phyloP scores from a whole-genome alignment of 2,113 vertebrate species.

The Dendrocopos noguchii region DNA sequence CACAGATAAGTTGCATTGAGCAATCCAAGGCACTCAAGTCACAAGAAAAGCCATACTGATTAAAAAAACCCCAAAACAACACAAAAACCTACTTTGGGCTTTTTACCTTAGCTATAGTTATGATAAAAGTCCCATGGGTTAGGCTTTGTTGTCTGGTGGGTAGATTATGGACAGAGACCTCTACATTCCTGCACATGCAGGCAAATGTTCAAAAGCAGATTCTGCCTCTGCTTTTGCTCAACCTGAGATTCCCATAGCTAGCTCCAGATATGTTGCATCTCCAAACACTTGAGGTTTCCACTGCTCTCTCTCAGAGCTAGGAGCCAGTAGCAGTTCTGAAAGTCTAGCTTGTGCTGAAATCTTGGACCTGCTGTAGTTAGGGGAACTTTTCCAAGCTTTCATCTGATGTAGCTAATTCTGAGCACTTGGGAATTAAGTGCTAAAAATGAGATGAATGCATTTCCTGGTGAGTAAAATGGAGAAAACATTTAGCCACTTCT shows the following conservation, averaged over 20 bases:
- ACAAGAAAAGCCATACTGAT: conserved; percentile 4
- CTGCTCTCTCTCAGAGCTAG: background rate
- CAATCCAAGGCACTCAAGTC: conserved; percentile 19
- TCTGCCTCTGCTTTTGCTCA: background rate
- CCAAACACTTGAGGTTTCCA: background rate
- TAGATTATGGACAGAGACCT: background rate
- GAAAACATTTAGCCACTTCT: background rate
- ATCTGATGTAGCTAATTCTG: conserved; percentile 3
- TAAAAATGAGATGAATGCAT: conserved; percentile 7
- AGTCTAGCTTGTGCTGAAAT: background rate
- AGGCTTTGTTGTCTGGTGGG: background rate
- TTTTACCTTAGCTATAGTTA: background rate
- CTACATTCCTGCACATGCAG: background rate
- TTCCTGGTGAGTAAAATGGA: conserved; percentile 9
- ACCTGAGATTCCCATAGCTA: background rate
- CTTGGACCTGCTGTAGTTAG: background rate
- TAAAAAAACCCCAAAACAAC: no score
- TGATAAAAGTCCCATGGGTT: background rate
- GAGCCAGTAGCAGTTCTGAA: background rate
- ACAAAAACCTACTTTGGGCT: background rate
- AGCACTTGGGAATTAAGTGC: background rate
- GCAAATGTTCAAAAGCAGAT: background rate
- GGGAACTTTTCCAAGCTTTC: conserved; percentile 12
- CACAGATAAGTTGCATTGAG: background rate
- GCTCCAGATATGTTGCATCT: background rate